Evolutionary conservation across 1,140 invertebrate genomes (phyloP), one percentile per base, ranked within the genome.

Genomic region (Lasioglossum baleicum): DNA sequence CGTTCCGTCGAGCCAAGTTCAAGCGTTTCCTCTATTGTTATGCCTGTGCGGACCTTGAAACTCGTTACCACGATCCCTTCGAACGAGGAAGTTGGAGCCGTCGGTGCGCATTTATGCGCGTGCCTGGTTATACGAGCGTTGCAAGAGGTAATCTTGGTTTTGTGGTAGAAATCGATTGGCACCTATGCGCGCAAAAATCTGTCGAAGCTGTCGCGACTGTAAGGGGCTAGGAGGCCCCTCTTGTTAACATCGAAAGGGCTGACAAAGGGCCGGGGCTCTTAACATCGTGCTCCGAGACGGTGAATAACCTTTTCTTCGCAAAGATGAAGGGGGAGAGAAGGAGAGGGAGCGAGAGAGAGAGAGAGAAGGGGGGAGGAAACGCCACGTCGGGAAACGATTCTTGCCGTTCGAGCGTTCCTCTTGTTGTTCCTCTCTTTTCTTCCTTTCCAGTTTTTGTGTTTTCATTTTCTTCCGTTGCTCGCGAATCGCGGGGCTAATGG

Each of bases 181-280:
- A 71, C 44, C 60, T 53, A 61, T 65, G 53, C 67, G 44, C 42
- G 63, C 35, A 51, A 72, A 53, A 84, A 81, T 81, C 75, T 81
- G 53, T 71, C 63, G 67, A 65, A 66, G 60, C 63, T 69, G 66
- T 42, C 51, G 72, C 56, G 31, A 64, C 67, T 72, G 67, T 76
- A 76, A 44, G 56, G 71, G 53, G 58, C 56, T 72, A 35, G 74
- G 60, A 80, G 73, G 72, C 64, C 10, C 74, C 68, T 84, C 83
- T 71, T 72, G 72, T 83, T 63, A 80, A 75, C 68, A 51, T 70
- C 63, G 70, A 84, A 84, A 84, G 69, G 74, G 72, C 83, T 84
- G 72, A 80, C 68, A 84, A 84, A 75, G 53, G 77, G 83, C 67
- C 35, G 31, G 71, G n/a, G 22, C 53, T 69, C 66, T 84, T 74